Percentiles rank a stretch among this genome's conserved stretches.
Evolutionary conservation across 2,888 invertebrate genomes (phyloP).

Genomic region (Steinernema hermaphroditum): DNA sequence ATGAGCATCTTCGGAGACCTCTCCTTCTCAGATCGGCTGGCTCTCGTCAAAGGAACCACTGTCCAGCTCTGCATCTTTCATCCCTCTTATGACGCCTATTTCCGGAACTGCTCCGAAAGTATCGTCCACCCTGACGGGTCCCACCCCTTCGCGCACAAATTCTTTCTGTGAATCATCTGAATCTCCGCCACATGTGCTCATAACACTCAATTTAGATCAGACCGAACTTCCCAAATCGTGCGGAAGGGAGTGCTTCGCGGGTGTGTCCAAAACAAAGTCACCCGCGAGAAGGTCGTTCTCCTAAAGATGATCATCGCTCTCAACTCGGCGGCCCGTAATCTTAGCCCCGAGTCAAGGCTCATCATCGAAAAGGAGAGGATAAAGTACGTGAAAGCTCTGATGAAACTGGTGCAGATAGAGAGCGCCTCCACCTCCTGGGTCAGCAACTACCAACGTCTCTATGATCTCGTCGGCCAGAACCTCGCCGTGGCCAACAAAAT

Average conservation of each 20-base stretch:
- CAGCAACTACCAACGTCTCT: not conserved
- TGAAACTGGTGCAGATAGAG: constrained; percentile 33
- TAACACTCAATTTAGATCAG: not conserved
- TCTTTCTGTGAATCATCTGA: not conserved
- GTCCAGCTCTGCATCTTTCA: constrained; percentile 11
- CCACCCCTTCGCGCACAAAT: not conserved
- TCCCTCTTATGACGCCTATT: constrained; percentile 19
- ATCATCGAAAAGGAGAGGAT: constrained; percentile 27
- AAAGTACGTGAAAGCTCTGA: constrained; percentile 32
- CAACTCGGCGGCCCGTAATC: constrained; percentile 12
- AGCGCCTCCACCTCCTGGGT: not conserved
- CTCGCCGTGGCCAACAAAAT: not conserved
- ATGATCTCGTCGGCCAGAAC: constrained; percentile 16
- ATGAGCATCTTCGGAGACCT: not conserved
- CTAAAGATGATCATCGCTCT: constrained; percentile 15
- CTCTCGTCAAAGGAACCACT: not conserved
- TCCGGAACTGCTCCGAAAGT: not conserved
- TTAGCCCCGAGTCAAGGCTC: not conserved
- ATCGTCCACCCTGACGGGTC: constrained; percentile 7
- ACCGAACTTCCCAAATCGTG: not conserved
- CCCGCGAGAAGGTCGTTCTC: constrained; percentile 4
- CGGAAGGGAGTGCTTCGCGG: not conserved
- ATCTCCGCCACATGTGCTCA: not conserved
- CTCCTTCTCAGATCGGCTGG: not conserved
- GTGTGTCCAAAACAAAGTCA: constrained; percentile 1